These are phyloP conservation scores for Dendroctonus ponderosae DNA, from an alignment of 1,140 invertebrate species.

Conservation along the genomic window DNA sequence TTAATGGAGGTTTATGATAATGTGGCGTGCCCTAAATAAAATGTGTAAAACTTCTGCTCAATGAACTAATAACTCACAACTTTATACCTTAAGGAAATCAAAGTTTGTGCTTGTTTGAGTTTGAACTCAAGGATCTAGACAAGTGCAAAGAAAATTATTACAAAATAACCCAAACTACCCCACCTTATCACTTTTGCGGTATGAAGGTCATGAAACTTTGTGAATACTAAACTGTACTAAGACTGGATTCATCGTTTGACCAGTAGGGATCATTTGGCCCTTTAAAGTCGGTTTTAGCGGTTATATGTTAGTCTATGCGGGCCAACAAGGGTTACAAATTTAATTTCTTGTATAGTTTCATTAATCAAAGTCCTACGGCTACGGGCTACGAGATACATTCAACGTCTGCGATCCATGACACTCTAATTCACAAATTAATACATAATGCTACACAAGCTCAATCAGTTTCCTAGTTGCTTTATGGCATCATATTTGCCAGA, in stretches of 20 bases:
- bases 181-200: neutral
- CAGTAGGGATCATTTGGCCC: constrained; percentile 10
- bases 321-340: constrained; percentile 20
- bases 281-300: constrained; percentile 22
- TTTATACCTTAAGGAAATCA: too few species aligned
- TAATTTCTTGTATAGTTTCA: constrained; percentile 26
- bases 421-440: constrained; percentile 31
- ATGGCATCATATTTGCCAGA: constrained; percentile 17
- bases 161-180: too few species aligned
- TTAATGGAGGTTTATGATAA: too few species aligned
- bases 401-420: constrained; percentile 22
- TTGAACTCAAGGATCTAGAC: too few species aligned
- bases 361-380: constrained; percentile 23
- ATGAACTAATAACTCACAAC: too few species aligned
- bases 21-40: too few species aligned
- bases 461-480: constrained; percentile 24
- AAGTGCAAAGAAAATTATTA: too few species aligned
- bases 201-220: neutral
- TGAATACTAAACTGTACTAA: constrained; percentile 14
- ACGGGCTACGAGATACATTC: constrained; percentile 21
- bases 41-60: too few species aligned
- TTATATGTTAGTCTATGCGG: constrained; percentile 20
- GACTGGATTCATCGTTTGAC: constrained; percentile 14
- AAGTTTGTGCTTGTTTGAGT: too few species aligned
- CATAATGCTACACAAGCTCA: constrained; percentile 23